Conservation (phyloP, 2,797 vertebrate genomes). For the Neomorphus geoffroyi region DNA sequence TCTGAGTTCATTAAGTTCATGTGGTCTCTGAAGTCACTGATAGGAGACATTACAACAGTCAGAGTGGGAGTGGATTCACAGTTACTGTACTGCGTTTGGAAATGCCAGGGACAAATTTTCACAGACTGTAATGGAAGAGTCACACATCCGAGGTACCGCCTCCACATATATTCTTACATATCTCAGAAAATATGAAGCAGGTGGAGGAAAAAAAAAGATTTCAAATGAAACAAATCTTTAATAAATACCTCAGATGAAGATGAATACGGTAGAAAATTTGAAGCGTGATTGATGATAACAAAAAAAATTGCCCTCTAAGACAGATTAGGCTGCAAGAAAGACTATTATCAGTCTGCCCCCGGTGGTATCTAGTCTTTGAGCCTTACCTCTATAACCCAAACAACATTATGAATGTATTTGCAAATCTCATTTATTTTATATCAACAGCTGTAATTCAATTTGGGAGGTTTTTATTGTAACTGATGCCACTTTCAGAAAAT, state of each 20-base stretch:
- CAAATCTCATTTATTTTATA: background rate
- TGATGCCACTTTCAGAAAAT: background rate
- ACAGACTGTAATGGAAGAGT: background rate
- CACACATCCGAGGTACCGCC: background rate
- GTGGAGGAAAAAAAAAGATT: rapidly evolving
- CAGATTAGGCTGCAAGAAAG: background rate
- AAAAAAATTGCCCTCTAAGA: background rate
- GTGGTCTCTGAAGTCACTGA: background rate
- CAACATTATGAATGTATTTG: background rate
- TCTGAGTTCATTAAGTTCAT: background rate
- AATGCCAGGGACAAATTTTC: background rate
- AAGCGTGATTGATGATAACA: background rate
- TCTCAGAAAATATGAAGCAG: background rate
- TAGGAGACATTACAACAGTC: background rate
- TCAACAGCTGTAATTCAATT: background rate
- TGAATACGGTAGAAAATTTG: background rate
- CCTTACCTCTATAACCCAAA: background rate
- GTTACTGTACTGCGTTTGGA: background rate
- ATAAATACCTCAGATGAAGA: background rate
- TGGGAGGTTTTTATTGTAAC: background rate
- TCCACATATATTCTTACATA: background rate
- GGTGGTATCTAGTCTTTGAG: background rate
- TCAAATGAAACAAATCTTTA: background rate
- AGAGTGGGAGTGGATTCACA: background rate
- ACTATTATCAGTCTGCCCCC: background rate